Evolutionary conservation across 1,140 invertebrate species (phyloP).

Genomic region (Caenorhabditis brenneri): DNA sequence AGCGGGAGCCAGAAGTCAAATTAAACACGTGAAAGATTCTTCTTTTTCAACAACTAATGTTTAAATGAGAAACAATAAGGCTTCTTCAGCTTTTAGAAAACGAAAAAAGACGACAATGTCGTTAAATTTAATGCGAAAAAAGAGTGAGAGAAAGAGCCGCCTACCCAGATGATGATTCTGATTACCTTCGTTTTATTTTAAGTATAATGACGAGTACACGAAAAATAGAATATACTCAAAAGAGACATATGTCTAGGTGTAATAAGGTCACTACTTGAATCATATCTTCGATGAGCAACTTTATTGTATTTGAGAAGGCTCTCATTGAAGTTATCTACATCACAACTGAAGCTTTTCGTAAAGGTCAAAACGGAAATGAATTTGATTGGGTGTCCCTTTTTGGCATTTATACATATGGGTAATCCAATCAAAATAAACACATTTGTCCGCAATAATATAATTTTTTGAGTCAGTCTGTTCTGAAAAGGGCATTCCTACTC

Average conservation of each 20-base stretch:
- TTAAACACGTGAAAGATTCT: not conserved
- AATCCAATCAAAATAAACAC: too few relatives aligned
- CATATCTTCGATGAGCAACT: too few relatives aligned
- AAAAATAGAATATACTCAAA: too few relatives aligned
- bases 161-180: not conserved
- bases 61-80: slow-evolving; percentile 4
- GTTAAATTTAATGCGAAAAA: slow-evolving; percentile 37
- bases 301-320: too few relatives aligned
- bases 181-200: slow-evolving; percentile 15
- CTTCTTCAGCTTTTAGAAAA: slow-evolving; percentile 2
- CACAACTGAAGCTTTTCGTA: too few relatives aligned
- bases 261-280: not conserved
- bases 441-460: too few relatives aligned
- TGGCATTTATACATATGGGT: too few relatives aligned
- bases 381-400: too few relatives aligned
- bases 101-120: slow-evolving; percentile 22
- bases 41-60: not conserved
- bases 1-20: not conserved
- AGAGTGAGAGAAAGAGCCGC: not conserved
- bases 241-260: not conserved
- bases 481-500: too few relatives aligned
- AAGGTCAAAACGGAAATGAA: too few relatives aligned
- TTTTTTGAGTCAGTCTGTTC: too few relatives aligned
- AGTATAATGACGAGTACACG: not conserved
- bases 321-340: too few relatives aligned